These are phyloP conservation scores for Scelioninae gen. 1 DNA, from an alignment of 2,888 invertebrate genomes.

Conservation along the genomic window DNA sequence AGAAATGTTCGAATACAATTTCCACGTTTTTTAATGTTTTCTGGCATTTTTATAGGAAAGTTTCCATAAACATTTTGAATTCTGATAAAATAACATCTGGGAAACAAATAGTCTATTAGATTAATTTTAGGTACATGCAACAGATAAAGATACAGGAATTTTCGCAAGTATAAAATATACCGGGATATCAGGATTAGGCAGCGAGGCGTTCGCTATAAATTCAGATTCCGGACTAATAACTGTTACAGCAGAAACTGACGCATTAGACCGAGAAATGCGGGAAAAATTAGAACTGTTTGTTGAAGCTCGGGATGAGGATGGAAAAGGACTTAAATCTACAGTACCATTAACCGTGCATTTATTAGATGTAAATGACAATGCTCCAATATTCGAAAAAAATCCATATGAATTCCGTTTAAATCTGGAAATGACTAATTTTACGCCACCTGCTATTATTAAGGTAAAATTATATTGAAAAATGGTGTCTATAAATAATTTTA, in stretches of 20 bases:
- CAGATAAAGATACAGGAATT: conserved; percentile 91
- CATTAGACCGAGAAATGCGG: conserved; percentile 93
- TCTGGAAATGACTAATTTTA: conserved; percentile 90
- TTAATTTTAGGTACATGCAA: conserved; percentile 88
- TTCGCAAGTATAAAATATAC: conserved; percentile 92
- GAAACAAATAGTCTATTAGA: conserved; percentile 7
- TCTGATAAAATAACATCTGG: too few relatives aligned
- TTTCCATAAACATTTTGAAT: too few relatives aligned
- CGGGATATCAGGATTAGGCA: conserved; percentile 90
- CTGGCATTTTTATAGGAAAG: too few relatives aligned
- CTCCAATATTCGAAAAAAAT: conserved; percentile 92
- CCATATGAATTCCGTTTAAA: conserved; percentile 93
- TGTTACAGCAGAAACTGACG: conserved; percentile 89
- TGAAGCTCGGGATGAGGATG: conserved; percentile 94
- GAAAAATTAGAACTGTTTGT: conserved; percentile 91
- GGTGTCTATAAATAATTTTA: too few relatives aligned
- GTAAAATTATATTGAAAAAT: conserved; percentile 74
- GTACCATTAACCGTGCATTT: conserved; percentile 91
- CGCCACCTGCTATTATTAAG: conserved; percentile 90
- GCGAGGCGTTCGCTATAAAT: conserved; percentile 91
- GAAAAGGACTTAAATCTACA: conserved; percentile 90
- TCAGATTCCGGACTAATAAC: conserved; percentile 91
- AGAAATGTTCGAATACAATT: too few relatives aligned
- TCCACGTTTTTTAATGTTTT: too few relatives aligned
- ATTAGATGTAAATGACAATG: conserved; percentile 93